These are phyloP conservation scores for Eilema sororculum DNA, from an alignment of 2,888 invertebrate genomes.

Conservation along the genomic window DNA sequence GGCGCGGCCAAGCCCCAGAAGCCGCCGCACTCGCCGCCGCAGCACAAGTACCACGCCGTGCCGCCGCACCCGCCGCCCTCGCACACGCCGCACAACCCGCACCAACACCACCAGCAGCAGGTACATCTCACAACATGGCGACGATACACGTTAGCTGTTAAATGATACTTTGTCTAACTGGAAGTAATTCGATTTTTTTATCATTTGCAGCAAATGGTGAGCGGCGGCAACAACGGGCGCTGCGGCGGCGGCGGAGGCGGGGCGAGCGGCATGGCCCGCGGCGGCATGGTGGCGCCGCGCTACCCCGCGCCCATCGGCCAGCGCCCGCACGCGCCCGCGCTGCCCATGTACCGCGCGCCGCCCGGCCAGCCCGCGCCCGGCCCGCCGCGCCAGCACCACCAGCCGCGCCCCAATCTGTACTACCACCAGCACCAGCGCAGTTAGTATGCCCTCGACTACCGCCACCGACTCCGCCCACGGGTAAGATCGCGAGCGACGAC, in stretches of 20 bases:
- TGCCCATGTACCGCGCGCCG: slow-evolving; percentile 75
- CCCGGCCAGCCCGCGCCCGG: slow-evolving; percentile 49
- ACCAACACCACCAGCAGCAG: slow-evolving; percentile 77
- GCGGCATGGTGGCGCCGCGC: slow-evolving; percentile 74
- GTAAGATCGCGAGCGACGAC: slow-evolving; percentile 25
- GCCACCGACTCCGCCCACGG: slow-evolving; percentile 25
- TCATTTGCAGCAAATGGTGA: slow-evolving; percentile 67
- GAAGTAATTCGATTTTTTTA: neutral
- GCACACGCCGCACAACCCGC: slow-evolving; percentile 71
- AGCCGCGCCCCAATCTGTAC: slow-evolving; percentile 73
- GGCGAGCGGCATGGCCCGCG: slow-evolving; percentile 63
- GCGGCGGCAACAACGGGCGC: slow-evolving; percentile 74
- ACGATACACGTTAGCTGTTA: too few species aligned
- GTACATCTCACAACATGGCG: slow-evolving; percentile 21
- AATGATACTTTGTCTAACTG: too few species aligned
- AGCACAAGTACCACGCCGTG: slow-evolving; percentile 83
- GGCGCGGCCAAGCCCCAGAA: slow-evolving; percentile 72
- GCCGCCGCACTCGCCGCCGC: slow-evolving; percentile 82
- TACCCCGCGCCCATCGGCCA: slow-evolving; percentile 86
- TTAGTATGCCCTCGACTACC: slow-evolving; percentile 60
- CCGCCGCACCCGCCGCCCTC: slow-evolving; percentile 67
- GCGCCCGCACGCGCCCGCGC: slow-evolving; percentile 81
- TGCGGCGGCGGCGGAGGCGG: slow-evolving; percentile 67
- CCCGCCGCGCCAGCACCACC: slow-evolving; percentile 62
- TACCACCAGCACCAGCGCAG: slow-evolving; percentile 84